Evolutionary conservation across 2,888 invertebrate genomes (phyloP), one percentile per base, ranked within the genome.

Genomic region (Strigamia maritima): DNA sequence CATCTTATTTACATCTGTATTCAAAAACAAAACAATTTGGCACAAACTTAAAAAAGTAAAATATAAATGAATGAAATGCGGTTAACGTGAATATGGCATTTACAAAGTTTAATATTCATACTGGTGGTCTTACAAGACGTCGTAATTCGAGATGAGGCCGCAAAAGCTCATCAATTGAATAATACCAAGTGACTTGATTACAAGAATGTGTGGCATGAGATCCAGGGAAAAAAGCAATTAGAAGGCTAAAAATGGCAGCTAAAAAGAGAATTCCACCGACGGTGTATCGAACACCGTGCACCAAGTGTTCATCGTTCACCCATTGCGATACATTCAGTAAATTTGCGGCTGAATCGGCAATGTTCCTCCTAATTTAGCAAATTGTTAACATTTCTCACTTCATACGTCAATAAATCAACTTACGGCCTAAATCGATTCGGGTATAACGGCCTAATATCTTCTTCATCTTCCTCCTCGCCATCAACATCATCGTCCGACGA

Each of bases 241-340:
- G 78, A 35, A 81, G 76, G 49, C 79, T 80, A n/a, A 80, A 75
- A 76, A 80, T 77, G 38, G 81, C 81, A 35, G 81, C 81, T 65
- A 81, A 75, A 19, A 79, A 79, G 16, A 81, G 49, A 38, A 81
- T 40, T 26, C 76, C 80, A 76, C 81, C 80, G 2, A 81, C 40
- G 1, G 79, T 77, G 65, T 80, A 81, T 22, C 81, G 81, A 16
- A 80, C 77, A 75, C 80, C 78, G 35, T 79, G 19, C 22, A 80
- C n/a, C 7, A 80, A 26, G 7, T 80, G 80, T 28, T 79, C 79
- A 75, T 77, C 76, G 76, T 81, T 80, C 31, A 76, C 38, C 76
- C 76, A 76, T 22, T 24, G 74, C 22, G 31, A 28, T 74, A 28
- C n/a, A 28, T 22, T 74, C 10, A 74, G 24, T 24, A 74, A 28